Percentiles rank a stretch among this genome's conserved stretches.
Evolutionary conservation across 64 coral and sea anemone genomes (phyloP).

Genomic region (Cladopsammia gracilis): DNA sequence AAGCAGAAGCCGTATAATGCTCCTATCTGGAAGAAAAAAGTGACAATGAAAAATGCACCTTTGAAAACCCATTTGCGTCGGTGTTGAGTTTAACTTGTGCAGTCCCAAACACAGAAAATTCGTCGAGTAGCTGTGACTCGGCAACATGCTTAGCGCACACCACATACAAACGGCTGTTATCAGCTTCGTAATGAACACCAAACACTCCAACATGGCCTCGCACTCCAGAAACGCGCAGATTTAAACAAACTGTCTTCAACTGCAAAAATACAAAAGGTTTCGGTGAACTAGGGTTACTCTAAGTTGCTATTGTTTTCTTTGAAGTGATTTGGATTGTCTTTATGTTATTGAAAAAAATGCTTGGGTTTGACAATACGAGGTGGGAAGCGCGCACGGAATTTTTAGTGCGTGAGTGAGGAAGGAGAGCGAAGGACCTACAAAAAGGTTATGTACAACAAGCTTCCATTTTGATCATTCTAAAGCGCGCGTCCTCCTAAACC

Average conservation of each 20-base stretch:
- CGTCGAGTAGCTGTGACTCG: conserved; percentile 38
- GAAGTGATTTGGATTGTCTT: no score
- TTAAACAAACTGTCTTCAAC: conserved; percentile 69
- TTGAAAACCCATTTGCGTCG: conserved; percentile 61
- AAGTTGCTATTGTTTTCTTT: no score
- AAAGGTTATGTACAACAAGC: no score
- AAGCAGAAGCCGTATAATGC: no score
- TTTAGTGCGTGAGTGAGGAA: no score
- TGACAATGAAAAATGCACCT: conserved; percentile 34
- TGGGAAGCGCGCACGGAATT: no score
- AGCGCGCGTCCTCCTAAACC: no score
- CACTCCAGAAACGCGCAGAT: conserved; percentile 51
- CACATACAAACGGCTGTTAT: conserved; percentile 83
- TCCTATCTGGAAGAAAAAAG: not conserved
- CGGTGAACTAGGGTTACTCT: not conserved
- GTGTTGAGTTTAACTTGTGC: conserved; percentile 60
- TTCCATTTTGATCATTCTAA: no score
- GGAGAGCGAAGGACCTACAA: no score
- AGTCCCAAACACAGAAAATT: conserved; percentile 65
- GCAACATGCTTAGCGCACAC: conserved; percentile 81
- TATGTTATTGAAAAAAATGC: no score
- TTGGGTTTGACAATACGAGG: no score
- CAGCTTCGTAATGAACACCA: conserved; percentile 74
- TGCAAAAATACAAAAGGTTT: not conserved
- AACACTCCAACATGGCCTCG: conserved; percentile 78